These are phyloP conservation scores for Xerus inauris DNA, from an alignment of 2,113 vertebrate species.

Conservation along the genomic window DNA sequence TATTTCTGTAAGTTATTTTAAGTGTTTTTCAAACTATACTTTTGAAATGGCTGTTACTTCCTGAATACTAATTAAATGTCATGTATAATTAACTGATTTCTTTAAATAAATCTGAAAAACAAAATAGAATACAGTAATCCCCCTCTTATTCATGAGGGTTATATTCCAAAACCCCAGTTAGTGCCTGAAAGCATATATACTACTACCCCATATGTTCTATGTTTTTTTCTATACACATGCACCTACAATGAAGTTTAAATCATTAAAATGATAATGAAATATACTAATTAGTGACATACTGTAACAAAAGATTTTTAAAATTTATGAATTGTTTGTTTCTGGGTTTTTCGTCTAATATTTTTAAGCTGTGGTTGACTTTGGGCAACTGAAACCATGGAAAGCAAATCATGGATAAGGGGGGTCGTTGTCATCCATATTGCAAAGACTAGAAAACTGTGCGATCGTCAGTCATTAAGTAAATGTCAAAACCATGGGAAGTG, in stretches of 20 bases:
- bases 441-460: neutral
- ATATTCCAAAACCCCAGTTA: neutral
- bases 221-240: neutral
- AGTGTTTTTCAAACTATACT: neutral
- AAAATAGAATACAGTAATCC: neutral
- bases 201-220: neutral
- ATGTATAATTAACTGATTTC: neutral
- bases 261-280: neutral
- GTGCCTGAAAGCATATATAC: neutral
- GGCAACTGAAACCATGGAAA: neutral
- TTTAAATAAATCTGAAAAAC: neutral
- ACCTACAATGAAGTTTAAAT: neutral
- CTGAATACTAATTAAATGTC: constrained; percentile 26
- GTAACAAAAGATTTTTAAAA: neutral
- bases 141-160: neutral
- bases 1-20: neutral
- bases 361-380: neutral
- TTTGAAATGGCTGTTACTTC: neutral
- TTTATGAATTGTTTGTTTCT: neutral
- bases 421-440: neutral
- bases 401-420: neutral
- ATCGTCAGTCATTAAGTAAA: constrained; percentile 9
- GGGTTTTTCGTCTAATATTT: neutral
- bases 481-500: neutral
- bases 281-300: neutral